These are phyloP conservation scores for Cyprinodon diabolis DNA, from an alignment of 2,797 vertebrate species.

Conservation along the genomic window DNA sequence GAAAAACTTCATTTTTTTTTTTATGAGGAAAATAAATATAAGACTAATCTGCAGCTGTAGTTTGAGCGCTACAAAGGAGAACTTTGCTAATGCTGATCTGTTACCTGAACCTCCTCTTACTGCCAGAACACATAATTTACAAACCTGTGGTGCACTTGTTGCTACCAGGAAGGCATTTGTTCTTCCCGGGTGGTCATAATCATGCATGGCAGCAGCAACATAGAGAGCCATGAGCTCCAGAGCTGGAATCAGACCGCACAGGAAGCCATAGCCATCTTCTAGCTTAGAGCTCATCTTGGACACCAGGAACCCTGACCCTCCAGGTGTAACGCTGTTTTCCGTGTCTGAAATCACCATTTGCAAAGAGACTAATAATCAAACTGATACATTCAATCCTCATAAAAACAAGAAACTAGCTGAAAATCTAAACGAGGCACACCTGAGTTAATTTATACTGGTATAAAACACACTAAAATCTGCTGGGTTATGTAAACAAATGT, in stretches of 20 bases:
- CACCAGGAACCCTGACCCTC: conserved; percentile 86
- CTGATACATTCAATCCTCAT: neutral
- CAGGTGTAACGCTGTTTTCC: conserved; percentile 86
- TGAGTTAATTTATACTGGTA: neutral
- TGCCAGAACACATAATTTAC: neutral
- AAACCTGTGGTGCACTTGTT: conserved; percentile 90
- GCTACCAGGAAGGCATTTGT: conserved; percentile 98
- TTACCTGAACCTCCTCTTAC: too few species aligned
- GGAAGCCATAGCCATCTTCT: conserved; percentile 87
- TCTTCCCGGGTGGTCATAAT: conserved; percentile 96
- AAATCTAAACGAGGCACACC: neutral
- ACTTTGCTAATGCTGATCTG: neutral
- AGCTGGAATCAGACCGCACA: conserved; percentile 92
- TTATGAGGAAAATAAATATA: neutral
- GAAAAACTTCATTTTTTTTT: neutral
- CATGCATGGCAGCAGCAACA: conserved; percentile 97
- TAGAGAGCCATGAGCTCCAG: conserved; percentile 97
- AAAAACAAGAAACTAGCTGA: neutral
- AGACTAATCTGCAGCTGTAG: neutral
- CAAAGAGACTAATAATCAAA: neutral
- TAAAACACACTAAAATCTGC: neutral
- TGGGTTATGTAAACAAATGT: neutral
- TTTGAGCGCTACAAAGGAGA: neutral
- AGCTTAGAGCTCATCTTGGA: conserved; percentile 84
- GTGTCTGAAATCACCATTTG: conserved; percentile 77